phyloP scores from a whole-genome alignment of 2,797 vertebrate species.

The Taenioides sp. region DNA sequence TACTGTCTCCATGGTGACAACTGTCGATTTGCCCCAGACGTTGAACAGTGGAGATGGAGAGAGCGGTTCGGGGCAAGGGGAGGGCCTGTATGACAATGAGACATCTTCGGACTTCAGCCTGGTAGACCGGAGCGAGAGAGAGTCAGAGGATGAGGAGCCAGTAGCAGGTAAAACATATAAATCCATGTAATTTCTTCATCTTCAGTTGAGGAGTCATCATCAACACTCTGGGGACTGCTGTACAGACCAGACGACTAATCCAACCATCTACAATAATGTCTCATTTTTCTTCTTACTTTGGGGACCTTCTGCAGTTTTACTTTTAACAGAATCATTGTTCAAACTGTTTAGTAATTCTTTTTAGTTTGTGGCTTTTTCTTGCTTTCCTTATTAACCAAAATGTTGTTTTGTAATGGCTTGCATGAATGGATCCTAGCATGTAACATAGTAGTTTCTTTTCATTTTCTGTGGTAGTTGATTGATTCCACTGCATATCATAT shows the following conservation, averaged over 20 bases:
- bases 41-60: constrained; percentile 83
- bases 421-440: neutral
- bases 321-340: neutral
- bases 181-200: constrained; percentile 7
- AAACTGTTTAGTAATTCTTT: constrained; percentile 7
- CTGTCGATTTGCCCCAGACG: constrained; percentile 67
- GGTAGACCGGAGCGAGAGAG: constrained; percentile 84
- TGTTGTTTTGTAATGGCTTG: neutral
- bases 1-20: constrained; percentile 20
- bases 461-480: neutral
- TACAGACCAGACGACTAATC: constrained; percentile 34
- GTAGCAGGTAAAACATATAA: constrained; percentile 85
- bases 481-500: neutral
- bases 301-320: constrained; percentile 17
- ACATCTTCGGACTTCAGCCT: constrained; percentile 97
- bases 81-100: constrained; percentile 90
- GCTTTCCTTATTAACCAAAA: neutral
- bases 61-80: constrained; percentile 90
- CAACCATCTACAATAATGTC: constrained; percentile 35
- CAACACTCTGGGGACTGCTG: constrained; percentile 32
- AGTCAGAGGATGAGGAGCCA: constrained; percentile 80
- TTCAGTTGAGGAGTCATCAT: constrained; percentile 17
- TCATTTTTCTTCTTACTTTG: constrained; percentile 25
- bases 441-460: neutral
- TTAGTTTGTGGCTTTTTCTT: neutral